phyloP scores from a whole-genome alignment of 2,888 invertebrate genomes.

The Panopea generosa region DNA sequence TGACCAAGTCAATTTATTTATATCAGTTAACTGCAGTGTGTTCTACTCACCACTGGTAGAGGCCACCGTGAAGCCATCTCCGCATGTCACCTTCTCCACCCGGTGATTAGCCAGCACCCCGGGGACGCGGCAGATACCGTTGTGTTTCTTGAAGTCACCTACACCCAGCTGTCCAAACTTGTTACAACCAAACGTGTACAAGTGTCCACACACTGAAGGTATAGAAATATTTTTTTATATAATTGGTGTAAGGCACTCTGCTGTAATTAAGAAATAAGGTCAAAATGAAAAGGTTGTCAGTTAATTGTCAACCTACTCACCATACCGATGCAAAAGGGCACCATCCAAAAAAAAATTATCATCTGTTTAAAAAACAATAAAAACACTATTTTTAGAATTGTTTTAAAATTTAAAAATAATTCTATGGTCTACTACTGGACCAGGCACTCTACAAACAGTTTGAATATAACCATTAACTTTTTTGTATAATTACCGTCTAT shows the following conservation, averaged over 20 bases:
- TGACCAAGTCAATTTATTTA: too few relatives aligned
- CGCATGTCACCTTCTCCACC: constrained; percentile 83
- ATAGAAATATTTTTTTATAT: constrained; percentile 11
- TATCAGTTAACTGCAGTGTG: too few relatives aligned
- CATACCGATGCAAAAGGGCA: too few relatives aligned
- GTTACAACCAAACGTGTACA: constrained; percentile 84
- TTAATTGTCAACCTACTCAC: too few relatives aligned
- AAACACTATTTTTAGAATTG: too few relatives aligned
- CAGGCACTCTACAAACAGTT: too few relatives aligned
- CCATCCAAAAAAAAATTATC: too few relatives aligned
- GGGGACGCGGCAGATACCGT: constrained; percentile 73
- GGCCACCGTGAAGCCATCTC: constrained; percentile 84
- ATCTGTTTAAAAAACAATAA: too few relatives aligned
- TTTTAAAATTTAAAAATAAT: too few relatives aligned
- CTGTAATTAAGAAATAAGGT: neutral
- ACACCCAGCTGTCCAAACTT: constrained; percentile 84
- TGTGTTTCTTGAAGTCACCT: constrained; percentile 80
- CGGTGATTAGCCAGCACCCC: constrained; percentile 80
- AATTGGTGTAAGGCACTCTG: neutral
- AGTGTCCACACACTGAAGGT: constrained; percentile 79
- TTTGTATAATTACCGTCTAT: constrained; percentile 83
- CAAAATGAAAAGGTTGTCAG: too few relatives aligned
- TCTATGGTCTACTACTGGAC: too few relatives aligned
- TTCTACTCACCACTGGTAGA: constrained; percentile 81
- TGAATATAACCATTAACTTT: too few relatives aligned